Evolutionary conservation across 2,797 vertebrate genomes (phyloP), one percentile per base, ranked within the genome.

Genomic region (Gambelia wislizenii): DNA sequence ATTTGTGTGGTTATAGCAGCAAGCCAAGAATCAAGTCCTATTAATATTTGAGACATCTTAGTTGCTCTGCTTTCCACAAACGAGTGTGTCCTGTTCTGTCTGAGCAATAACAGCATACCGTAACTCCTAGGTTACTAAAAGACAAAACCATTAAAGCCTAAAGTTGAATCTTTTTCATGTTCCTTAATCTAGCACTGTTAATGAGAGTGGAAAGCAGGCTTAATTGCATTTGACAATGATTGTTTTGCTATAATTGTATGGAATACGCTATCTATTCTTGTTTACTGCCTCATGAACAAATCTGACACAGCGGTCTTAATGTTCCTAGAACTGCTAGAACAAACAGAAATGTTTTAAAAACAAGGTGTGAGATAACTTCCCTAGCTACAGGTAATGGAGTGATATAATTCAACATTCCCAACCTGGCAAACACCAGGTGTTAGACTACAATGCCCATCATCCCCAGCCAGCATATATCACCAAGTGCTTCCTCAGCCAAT

Each of bases 151-250:
- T 59, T 86, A 78, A 82, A 80, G 49, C 52, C 67, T 22, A 10
- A 75, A 39, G 14, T 90, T 84, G 30, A 39, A 64, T 90, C 75
- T 27, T 90, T 90, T 12, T 47, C 4, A 49, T 80, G 16, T 25
- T 22, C 44, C 12, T 76, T 59, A 67, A 8, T 47, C 44, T 89
- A 49, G 54, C 47, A 69, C 69, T 33, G 13, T 72, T 69, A 6
- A 0, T 89, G 49, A 77, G 18, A 49, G 27, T 20, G 42, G 52
- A 74, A 30, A 4, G 36, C 39, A 64, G 77, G 74, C 39, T 61
- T 36, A 82, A 61, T 87, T 78, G 93, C 79, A 36, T 12, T 69
- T 42, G 25, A 22, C 1, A 33, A 44, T 39, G 76, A 74, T 90
- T 77, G 8, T 85, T 92, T 89, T 85, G 83, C 79, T 83, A n/a